A percentile compares a stretch with the other conserved stretches of the same genome.
These are phyloP conservation scores for Agapornis canus DNA, from an alignment of 2,797 vertebrate genomes.

Conservation along the genomic window DNA sequence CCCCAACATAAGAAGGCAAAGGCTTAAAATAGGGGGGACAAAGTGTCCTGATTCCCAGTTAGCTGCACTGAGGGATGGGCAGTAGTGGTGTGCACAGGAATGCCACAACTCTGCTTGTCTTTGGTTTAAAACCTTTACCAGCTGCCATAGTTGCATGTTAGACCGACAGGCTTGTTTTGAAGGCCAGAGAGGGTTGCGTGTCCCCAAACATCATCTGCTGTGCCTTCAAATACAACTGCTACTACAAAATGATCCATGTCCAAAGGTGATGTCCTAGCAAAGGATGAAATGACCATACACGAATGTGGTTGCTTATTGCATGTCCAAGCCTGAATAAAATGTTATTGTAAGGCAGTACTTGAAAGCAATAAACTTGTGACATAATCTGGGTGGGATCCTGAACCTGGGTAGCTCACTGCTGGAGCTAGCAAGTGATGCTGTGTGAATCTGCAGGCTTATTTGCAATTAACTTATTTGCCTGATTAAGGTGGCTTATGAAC, in stretches of 20 bases:
- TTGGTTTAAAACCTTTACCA: not conserved
- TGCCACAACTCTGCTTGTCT: not conserved
- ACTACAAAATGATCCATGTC: not conserved
- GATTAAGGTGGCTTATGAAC: not conserved
- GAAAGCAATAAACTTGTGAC: not conserved
- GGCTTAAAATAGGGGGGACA: not conserved
- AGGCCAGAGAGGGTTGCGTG: not conserved
- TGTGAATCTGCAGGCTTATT: not conserved
- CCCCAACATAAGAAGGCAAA: not conserved
- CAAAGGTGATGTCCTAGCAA: not conserved
- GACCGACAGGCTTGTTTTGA: not conserved
- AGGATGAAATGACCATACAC: fast-evolving
- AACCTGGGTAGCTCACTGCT: not conserved
- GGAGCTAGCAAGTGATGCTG: not conserved
- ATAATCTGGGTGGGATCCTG: not conserved
- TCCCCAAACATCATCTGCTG: not conserved
- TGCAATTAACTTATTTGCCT: slow-evolving; percentile 8
- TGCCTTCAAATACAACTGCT: not conserved
- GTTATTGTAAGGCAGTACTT: not conserved
- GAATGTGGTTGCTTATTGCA: fast-evolving
- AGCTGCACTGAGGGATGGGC: not conserved
- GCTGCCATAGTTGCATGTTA: not conserved
- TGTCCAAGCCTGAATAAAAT: not conserved
- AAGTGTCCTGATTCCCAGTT: not conserved
- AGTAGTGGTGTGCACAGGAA: not conserved